Percentiles rank a stretch among this genome's conserved stretches.
Conservation (phyloP, 35 echinoderm and acorn worm species). For the Eucidaris tribuloides region DNA sequence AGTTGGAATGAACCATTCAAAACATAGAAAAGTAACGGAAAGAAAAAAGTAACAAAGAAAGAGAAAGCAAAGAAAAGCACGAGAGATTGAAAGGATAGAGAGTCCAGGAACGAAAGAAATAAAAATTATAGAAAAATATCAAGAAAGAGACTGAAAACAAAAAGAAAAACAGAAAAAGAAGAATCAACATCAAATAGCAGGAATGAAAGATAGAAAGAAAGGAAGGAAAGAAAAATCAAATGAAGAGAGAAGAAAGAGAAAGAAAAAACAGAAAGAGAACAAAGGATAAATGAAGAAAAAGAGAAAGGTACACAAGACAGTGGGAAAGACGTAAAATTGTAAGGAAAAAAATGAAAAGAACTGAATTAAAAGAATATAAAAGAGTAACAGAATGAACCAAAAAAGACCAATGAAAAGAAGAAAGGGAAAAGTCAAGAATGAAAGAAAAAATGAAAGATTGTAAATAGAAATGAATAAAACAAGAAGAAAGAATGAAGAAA, state of each 20-base stretch:
- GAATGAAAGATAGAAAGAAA: not conserved
- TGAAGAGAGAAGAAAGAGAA: not conserved
- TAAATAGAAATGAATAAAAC: too few species aligned
- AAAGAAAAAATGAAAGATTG: too few species aligned
- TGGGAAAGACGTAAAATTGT: not conserved
- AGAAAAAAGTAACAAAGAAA: not conserved
- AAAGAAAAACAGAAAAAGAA: not conserved
- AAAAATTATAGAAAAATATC: not conserved
- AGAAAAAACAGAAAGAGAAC: not conserved
- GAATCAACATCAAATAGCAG: not conserved
- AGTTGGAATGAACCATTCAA: not conserved
- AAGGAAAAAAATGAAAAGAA: not conserved
- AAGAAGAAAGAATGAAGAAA: not conserved
- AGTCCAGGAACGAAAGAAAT: not conserved
- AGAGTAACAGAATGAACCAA: not conserved
- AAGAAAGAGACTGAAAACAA: not conserved
- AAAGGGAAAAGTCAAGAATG: too few species aligned
- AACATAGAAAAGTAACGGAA: not conserved
- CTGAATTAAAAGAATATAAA: not conserved
- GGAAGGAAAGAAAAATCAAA: not conserved
- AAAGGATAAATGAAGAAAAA: not conserved
- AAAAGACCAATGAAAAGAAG: not conserved
- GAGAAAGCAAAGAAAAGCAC: not conserved
- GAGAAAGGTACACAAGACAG: not conserved
- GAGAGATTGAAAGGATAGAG: too few species aligned